Percentiles rank a stretch among this genome's conserved stretches.
Conservation (phyloP, 2,797 vertebrate species). For the Amazona finschi region DNA sequence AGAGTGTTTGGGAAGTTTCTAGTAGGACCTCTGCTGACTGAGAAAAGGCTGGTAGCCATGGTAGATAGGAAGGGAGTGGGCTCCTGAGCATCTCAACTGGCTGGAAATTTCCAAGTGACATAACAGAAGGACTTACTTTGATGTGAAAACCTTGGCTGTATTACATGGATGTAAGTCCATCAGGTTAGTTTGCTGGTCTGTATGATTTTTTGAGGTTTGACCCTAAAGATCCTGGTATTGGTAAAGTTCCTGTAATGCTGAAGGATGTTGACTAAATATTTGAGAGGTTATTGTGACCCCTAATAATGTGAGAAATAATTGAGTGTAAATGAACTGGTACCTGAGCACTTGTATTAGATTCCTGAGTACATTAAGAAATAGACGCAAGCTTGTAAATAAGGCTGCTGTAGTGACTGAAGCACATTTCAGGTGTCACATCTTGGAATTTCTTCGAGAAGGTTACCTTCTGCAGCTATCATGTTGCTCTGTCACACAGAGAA, state of each 20-base stretch:
- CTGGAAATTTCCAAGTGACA: not conserved
- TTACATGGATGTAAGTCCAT: too few species aligned
- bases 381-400: not conserved
- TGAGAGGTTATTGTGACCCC: not conserved
- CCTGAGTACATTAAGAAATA: accelerated
- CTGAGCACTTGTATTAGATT: not conserved
- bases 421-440: not conserved
- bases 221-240: not conserved
- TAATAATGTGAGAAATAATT: too few species aligned
- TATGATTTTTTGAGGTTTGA: not conserved
- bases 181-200: not conserved
- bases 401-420: not conserved
- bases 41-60: not conserved
- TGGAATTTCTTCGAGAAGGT: accelerated
- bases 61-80: not conserved
- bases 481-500: not conserved
- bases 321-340: not conserved
- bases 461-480: not conserved
- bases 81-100: not conserved
- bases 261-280: not conserved
- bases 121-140: not conserved
- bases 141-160: not conserved
- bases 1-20: not conserved
- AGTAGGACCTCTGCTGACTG: not conserved
- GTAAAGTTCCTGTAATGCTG: not conserved